phyloP scores from a whole-genome alignment of 2,113 vertebrate genomes.

The Etheostoma cragini region DNA sequence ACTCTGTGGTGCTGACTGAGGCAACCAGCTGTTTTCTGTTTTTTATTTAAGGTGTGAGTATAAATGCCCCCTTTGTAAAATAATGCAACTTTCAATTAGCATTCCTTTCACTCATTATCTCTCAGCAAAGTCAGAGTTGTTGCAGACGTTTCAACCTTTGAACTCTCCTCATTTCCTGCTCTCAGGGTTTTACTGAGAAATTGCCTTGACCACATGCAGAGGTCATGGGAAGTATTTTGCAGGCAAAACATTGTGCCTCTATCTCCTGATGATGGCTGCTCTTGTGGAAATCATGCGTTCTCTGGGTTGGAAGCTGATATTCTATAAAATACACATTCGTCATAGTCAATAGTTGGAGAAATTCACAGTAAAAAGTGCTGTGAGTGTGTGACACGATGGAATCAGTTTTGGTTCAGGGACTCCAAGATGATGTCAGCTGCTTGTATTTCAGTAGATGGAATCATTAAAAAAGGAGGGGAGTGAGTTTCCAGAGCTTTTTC shows the following conservation, averaged over 20 bases:
- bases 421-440: conserved; percentile 77
- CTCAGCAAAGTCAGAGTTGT: conserved; percentile 67
- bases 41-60: not conserved
- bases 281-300: conserved; percentile 33
- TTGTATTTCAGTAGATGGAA: conserved; percentile 79
- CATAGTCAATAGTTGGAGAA: conserved; percentile 36
- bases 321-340: conserved; percentile 39
- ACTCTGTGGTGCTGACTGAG: not conserved
- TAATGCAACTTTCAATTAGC: conserved; percentile 26
- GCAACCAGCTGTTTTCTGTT: conserved; percentile 21
- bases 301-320: conserved; percentile 31
- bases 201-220: conserved; percentile 77
- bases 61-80: conserved; percentile 40
- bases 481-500: conserved; percentile 72
- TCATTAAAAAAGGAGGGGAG: conserved; percentile 71
- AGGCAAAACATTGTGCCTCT: conserved; percentile 66
- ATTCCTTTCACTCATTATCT: conserved; percentile 51
- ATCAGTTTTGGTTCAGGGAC: conserved; percentile 69
- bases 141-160: conserved; percentile 78
- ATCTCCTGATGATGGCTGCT: conserved; percentile 2
- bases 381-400: conserved; percentile 74
- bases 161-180: conserved; percentile 84
- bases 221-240: conserved; percentile 84
- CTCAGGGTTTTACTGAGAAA: conserved; percentile 76
- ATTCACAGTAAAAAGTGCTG: conserved; percentile 43